phyloP scores from a whole-genome alignment of 2,113 vertebrate species.

The Pagrus major region DNA sequence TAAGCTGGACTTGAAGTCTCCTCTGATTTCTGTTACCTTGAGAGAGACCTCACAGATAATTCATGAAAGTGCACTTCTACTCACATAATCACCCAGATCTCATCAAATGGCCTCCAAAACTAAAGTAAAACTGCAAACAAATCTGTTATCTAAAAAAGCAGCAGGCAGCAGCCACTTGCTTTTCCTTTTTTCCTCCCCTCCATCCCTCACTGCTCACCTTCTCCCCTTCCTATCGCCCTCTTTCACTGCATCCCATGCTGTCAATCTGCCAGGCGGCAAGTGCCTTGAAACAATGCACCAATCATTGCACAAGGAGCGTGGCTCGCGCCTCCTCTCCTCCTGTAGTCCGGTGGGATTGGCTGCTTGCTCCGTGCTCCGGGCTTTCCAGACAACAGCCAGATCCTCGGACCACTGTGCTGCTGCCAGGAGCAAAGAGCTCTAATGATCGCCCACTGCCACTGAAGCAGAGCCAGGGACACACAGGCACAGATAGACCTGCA shows the following conservation, averaged over 20 bases:
- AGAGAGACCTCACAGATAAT: neutral
- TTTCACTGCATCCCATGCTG: constrained; percentile 45
- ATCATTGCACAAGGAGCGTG: constrained; percentile 47
- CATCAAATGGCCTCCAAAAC: constrained; percentile 41
- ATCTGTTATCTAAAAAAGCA: constrained; percentile 50
- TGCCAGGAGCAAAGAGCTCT: constrained; percentile 64
- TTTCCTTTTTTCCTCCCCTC: constrained; percentile 1
- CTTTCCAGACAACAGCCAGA: constrained; percentile 57
- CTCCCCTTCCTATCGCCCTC: constrained; percentile 46
- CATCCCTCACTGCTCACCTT: constrained; percentile 47
- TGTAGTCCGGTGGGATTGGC: constrained; percentile 64
- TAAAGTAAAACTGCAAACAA: constrained; percentile 32
- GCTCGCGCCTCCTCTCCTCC: constrained; percentile 38
- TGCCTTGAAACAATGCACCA: constrained; percentile 70
- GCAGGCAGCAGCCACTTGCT: constrained; percentile 23
- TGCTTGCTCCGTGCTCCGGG: constrained; percentile 40
- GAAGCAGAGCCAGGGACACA: constrained; percentile 62
- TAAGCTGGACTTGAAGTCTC: neutral
- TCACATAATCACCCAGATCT: constrained; percentile 28
- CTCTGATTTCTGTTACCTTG: neutral
- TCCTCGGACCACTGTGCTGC: constrained; percentile 48
- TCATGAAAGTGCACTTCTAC: neutral
- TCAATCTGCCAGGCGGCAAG: constrained; percentile 61
- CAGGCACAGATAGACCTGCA: constrained; percentile 30
- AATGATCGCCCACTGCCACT: constrained; percentile 65